Evolutionary conservation across 2,797 vertebrate species (phyloP).

Genomic region (Rhyacichthys aspro): DNA sequence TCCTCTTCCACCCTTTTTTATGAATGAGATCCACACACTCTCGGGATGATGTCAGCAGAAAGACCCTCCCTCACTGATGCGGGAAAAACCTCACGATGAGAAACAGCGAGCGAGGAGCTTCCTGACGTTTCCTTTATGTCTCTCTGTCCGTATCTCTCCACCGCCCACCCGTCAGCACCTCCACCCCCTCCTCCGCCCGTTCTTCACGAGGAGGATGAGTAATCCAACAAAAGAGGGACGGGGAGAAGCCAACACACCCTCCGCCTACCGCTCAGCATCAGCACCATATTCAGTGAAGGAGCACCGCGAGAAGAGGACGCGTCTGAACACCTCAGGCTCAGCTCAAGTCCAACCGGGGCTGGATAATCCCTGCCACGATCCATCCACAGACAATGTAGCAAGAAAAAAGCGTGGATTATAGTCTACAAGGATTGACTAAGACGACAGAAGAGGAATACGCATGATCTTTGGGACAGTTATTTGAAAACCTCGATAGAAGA

Average conservation of each 20-base stretch:
- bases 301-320: constrained; percentile 21
- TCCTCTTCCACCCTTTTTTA: constrained; percentile 42
- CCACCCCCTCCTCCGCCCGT: not conserved
- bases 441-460: not conserved
- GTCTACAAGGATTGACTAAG: not conserved
- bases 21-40: constrained; percentile 58
- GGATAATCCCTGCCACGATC: constrained; percentile 38
- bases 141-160: constrained; percentile 10
- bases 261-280: constrained; percentile 15
- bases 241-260: constrained; percentile 30
- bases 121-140: constrained; percentile 3
- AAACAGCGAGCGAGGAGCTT: constrained; percentile 13
- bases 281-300: constrained; percentile 33
- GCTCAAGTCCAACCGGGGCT: not conserved
- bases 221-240: constrained; percentile 56
- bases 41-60: constrained; percentile 52
- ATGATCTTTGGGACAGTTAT: constrained; percentile 4
- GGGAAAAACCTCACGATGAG: constrained; percentile 72
- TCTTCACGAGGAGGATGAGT: constrained; percentile 66
- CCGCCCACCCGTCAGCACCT: constrained; percentile 2
- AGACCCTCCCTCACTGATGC: constrained; percentile 59
- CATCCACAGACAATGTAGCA: not conserved
- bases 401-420: not conserved
- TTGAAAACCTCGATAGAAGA: constrained; percentile 5
- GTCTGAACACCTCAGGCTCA: constrained; percentile 11